Conservation (phyloP, 2,888 invertebrate genomes). For the Phrixothrix hirtus region DNA sequence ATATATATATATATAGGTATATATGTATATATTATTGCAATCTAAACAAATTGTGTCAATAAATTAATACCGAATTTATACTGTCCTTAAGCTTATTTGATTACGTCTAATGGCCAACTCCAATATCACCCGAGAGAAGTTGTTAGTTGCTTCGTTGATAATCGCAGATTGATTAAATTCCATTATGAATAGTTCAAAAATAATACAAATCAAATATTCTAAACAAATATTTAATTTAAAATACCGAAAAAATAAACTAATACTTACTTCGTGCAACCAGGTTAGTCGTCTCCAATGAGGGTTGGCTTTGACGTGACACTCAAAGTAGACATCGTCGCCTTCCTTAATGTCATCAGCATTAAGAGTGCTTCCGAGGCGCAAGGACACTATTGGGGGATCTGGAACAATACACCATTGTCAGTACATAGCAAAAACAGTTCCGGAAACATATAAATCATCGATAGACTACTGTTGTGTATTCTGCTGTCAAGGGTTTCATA, state of each 20-base stretch:
- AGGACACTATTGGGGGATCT: constrained; percentile 85
- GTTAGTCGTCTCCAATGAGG: constrained; percentile 82
- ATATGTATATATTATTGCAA: no score
- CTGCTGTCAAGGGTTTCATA: constrained; percentile 28
- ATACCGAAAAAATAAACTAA: constrained; percentile 12
- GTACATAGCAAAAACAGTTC: constrained; percentile 41
- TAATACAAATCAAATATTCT: background rate
- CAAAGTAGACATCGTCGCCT: constrained; percentile 90
- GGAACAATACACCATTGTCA: constrained; percentile 50
- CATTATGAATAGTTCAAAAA: no score
- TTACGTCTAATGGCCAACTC: no score
- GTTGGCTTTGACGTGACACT: constrained; percentile 88
- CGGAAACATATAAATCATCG: constrained; percentile 48
- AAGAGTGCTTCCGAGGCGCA: constrained; percentile 81
- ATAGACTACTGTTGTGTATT: constrained; percentile 41
- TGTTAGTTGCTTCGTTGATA: no score
- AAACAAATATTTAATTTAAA: background rate
- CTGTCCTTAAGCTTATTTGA: no score
- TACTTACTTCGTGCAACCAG: constrained; percentile 87
- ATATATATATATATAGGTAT: no score
- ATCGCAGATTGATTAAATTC: no score
- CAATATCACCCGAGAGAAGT: no score
- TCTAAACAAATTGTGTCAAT: no score
- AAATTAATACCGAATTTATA: no score
- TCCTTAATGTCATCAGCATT: constrained; percentile 89